phyloP scores from a whole-genome alignment of 1,140 invertebrate genomes.

The Halyomorpha halys region DNA sequence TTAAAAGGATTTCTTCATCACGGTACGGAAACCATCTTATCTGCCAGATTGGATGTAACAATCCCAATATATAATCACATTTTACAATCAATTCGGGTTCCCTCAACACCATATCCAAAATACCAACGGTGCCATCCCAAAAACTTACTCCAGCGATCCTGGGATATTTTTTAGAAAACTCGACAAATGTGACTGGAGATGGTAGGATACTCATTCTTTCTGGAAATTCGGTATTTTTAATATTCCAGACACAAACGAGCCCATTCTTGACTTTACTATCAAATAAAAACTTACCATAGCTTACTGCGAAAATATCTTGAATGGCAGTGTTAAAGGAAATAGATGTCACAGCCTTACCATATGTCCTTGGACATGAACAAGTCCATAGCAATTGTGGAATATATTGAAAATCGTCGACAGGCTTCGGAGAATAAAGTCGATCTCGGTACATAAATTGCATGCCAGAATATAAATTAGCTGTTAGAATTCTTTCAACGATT shows the following conservation, averaged over 20 bases:
- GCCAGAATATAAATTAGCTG: background rate
- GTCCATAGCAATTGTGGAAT: background rate
- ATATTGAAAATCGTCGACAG: background rate
- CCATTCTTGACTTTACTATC: background rate
- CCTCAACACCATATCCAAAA: background rate
- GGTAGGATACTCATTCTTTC: background rate
- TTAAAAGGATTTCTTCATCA: background rate
- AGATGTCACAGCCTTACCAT: background rate
- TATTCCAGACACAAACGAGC: background rate
- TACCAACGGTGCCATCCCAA: background rate
- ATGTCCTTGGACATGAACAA: background rate
- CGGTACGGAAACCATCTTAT: background rate
- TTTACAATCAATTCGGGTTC: background rate
- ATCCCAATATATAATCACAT: background rate
- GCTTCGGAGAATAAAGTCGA: background rate
- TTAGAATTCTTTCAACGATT: background rate
- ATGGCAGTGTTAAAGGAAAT: background rate
- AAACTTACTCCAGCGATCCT: background rate
- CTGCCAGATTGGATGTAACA: background rate
- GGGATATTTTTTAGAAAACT: background rate
- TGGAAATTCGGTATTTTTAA: slow-evolving; percentile 2
- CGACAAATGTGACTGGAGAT: background rate
- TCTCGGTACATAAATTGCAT: background rate
- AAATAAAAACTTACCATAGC: background rate
- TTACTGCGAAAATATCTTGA: background rate